phyloP scores from a whole-genome alignment of 2,888 invertebrate genomes.

The Acleris emargana region DNA sequence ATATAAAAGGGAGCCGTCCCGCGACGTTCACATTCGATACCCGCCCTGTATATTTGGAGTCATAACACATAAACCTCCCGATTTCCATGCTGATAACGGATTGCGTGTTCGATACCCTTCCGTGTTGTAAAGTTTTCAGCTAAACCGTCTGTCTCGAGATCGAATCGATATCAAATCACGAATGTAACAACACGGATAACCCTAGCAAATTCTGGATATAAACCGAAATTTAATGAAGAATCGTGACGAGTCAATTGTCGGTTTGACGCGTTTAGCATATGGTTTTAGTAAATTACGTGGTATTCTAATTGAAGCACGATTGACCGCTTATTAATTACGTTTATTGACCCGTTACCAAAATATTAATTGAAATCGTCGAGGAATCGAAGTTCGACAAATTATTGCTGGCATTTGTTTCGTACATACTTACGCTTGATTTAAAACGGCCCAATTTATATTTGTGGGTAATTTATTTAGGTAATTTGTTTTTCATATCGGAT shows the following conservation, averaged over 20 bases:
- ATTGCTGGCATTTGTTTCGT: too few species aligned
- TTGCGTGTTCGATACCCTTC: constrained; percentile 72
- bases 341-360: constrained; percentile 22
- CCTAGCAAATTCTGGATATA: constrained; percentile 5
- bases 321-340: constrained; percentile 30
- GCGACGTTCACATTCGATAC: constrained; percentile 15
- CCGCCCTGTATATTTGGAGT: constrained; percentile 29
- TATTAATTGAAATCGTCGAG: neutral
- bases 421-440: too few species aligned
- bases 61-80: constrained; percentile 48
- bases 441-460: too few species aligned
- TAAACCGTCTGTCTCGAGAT: constrained; percentile 69
- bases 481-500: too few species aligned
- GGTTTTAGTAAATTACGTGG: constrained; percentile 29
- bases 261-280: constrained; percentile 20
- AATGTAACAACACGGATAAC: constrained; percentile 58
- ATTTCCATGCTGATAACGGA: constrained; percentile 65
- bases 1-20: constrained; percentile 11
- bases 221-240: constrained; percentile 21
- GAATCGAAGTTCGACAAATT: too few species aligned
- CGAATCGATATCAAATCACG: constrained; percentile 75
- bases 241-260: constrained; percentile 19
- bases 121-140: constrained; percentile 76
- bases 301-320: constrained; percentile 2
- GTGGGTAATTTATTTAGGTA: too few species aligned